Base-by-base conservation (phyloP, 2,888 invertebrate genomes). In the Drosophila dives region DNA sequence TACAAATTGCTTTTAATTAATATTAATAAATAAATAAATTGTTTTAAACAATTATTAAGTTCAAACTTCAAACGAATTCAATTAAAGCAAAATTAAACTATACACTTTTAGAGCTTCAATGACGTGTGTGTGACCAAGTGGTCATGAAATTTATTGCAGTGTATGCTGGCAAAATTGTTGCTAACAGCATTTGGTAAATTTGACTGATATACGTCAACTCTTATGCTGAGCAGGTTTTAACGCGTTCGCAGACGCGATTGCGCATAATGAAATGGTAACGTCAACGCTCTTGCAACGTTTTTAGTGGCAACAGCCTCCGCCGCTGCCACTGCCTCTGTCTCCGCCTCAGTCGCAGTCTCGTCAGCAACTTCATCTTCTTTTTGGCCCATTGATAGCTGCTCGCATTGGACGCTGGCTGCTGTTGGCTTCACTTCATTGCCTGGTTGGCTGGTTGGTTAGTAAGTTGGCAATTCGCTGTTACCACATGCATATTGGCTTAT, bases 261-360 rank as follows among this genome's bases (percentile, higher is more conserved):
- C 63, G 80, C 79, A 79, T 76, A 81, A 81, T 81, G 80, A 72
- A 81, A 81, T 81, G 69, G 66, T 73, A 74, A 74, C 81, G 81
- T 79, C 62, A 64, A 64, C 58, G 60, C 60, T 49, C 33, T 64
- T 58, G 73, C 36, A 67, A 15, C 50, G 15, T 34, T 49, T 50
- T 49, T 66, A 38, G 64, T 51, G 50, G 50, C 56, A 51, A 20
- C 61, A 68, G 62, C 50, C 32, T 58, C 56, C 49, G n/a, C n/a
- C 23, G 6, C 20, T 7, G 23, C 32, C 51, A 20, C 11, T 17
- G 50, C 45, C 32, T 34, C 56, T 36, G n/a, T 17, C 29, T 17
- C 29, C 20, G 26, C 40, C 48, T 2, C 36, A n/a, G 15, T 45
- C 15, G 12, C 38, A 8, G 15, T 23, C 20, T 11, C n/a, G 17